Conservation (phyloP, 2,113 vertebrate species). For the Uropsilus gracilis region DNA sequence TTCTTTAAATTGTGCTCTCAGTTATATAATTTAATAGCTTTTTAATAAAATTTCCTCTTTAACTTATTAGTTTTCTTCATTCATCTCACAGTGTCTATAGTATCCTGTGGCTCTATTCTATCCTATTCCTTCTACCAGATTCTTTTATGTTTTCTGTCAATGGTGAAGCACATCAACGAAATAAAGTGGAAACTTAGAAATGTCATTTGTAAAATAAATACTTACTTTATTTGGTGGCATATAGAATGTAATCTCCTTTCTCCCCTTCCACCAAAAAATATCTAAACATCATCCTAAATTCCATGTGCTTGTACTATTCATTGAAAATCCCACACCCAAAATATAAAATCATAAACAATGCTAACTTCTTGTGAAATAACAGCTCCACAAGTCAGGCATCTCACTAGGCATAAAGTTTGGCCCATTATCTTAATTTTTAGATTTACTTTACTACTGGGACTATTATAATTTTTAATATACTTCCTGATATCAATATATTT, state of each 20-base stretch:
- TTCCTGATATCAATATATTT: not conserved
- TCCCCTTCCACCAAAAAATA: not conserved
- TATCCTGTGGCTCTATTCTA: not conserved
- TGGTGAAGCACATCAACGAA: not conserved
- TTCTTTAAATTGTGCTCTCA: constrained; percentile 35
- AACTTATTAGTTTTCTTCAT: not conserved
- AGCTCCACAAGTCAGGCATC: not conserved
- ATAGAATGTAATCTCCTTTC: not conserved
- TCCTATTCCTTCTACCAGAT: not conserved
- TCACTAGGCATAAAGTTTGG: not conserved
- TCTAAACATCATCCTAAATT: not conserved
- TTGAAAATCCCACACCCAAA: not conserved
- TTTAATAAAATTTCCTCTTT: not conserved
- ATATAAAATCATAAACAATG: not conserved
- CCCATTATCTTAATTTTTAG: not conserved
- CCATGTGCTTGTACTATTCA: not conserved
- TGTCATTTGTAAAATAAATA: not conserved
- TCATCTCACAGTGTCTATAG: not conserved
- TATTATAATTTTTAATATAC: not conserved
- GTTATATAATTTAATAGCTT: not conserved
- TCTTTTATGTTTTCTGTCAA: not conserved
- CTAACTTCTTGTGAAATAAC: not conserved
- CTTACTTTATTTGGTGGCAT: not conserved
- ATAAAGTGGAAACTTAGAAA: not conserved
- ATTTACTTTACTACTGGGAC: not conserved